These are phyloP conservation scores for Drosophila borborema DNA, from an alignment of 2,888 invertebrate genomes.

Conservation along the genomic window DNA sequence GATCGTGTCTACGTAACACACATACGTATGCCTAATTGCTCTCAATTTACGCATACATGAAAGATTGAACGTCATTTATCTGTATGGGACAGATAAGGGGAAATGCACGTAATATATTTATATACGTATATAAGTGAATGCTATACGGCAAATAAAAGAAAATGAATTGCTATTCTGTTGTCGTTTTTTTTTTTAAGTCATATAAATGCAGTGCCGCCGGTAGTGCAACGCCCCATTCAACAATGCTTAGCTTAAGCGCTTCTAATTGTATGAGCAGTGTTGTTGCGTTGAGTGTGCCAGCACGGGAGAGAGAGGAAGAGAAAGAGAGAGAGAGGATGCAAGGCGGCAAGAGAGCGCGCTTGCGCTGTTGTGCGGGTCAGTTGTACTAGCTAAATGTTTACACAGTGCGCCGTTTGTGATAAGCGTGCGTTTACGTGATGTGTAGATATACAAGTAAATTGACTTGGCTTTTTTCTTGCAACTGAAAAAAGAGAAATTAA, in stretches of 20 bases:
- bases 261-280: slow-evolving; percentile 10
- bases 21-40: neutral
- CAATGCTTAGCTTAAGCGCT: neutral
- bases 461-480: neutral
- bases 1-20: slow-evolving; percentile 11
- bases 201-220: too few relatives aligned
- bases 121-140: neutral
- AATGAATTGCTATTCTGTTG: neutral
- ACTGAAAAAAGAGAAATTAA: too few relatives aligned
- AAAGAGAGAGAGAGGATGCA: neutral
- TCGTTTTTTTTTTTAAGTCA: neutral
- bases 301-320: neutral
- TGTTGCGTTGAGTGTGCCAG: neutral
- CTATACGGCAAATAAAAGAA: neutral
- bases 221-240: neutral
- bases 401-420: slow-evolving; percentile 40
- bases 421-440: slow-evolving; percentile 6
- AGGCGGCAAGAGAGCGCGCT: slow-evolving; percentile 50
- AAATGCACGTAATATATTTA: too few relatives aligned
- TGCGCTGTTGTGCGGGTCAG: slow-evolving; percentile 63
- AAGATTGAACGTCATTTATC: neutral
- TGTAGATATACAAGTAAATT: neutral
- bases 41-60: neutral
- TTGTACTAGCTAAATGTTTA: slow-evolving; percentile 55
- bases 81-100: neutral